Conservation (phyloP, 2,113 vertebrate species). For the Okapia johnstoni region DNA sequence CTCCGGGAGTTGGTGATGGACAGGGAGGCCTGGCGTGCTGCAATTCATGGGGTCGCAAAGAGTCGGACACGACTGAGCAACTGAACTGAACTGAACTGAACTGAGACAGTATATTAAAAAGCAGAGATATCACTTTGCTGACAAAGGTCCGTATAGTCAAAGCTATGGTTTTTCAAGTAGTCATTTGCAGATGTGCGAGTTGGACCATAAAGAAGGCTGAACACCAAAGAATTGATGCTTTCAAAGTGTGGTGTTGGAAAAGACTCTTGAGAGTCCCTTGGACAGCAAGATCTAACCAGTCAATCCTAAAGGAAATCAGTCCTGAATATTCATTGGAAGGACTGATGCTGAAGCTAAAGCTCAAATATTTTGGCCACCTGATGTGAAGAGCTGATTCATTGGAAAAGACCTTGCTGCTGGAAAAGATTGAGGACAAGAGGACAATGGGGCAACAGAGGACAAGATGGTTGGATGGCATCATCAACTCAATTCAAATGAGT, state of each 20-base stretch:
- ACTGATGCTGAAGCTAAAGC: background rate
- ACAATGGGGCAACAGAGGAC: background rate
- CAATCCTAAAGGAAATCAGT: background rate
- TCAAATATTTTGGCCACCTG: background rate
- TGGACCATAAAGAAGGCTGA: background rate
- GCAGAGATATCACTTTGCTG: background rate
- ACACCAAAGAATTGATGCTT: background rate
- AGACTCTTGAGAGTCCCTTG: background rate
- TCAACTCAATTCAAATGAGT: background rate
- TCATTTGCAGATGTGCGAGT: background rate
- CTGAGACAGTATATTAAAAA: background rate
- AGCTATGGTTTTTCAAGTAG: background rate
- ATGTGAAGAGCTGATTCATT: background rate
- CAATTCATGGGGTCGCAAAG: too few species aligned
- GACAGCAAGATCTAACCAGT: background rate
- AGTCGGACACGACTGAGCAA: too few species aligned
- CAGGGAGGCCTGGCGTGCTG: too few species aligned
- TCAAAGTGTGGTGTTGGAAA: background rate
- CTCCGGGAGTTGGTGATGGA: too few species aligned
- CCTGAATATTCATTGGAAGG: background rate
- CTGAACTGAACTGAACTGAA: too few species aligned
- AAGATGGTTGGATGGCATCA: background rate
- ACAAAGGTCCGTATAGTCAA: background rate
- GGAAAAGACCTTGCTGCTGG: background rate
- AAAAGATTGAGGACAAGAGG: background rate